Evolutionary conservation across 2,113 vertebrate species (phyloP).

Genomic region (Hoplias malabaricus): DNA sequence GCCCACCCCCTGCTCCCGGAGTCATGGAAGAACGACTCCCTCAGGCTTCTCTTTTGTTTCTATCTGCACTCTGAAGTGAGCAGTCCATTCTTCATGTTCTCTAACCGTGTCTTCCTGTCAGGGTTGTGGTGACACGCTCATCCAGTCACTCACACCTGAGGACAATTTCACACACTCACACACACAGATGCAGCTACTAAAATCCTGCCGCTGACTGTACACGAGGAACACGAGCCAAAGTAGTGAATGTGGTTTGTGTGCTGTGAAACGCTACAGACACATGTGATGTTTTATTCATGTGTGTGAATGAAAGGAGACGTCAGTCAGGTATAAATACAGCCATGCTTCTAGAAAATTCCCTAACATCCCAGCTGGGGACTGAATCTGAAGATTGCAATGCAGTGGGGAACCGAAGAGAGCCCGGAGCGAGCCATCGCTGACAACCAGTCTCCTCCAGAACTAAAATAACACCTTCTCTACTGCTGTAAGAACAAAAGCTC

Average conservation of each 20-base stretch:
- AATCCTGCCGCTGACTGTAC: too few species aligned
- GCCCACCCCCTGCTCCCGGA: too few species aligned
- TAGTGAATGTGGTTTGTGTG: neutral
- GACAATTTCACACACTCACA: too few species aligned
- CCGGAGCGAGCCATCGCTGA: neutral
- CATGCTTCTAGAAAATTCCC: neutral
- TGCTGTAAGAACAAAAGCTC: neutral
- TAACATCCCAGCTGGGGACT: neutral
- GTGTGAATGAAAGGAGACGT: neutral
- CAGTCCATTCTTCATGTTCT: too few species aligned
- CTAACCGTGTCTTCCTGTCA: too few species aligned
- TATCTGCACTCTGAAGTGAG: too few species aligned
- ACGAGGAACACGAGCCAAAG: too few species aligned
- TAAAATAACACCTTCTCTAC: neutral
- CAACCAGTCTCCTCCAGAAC: neutral
- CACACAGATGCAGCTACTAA: neutral
- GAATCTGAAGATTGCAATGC: neutral
- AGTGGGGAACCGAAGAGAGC: neutral
- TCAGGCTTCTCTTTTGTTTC: too few species aligned
- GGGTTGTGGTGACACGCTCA: too few species aligned
- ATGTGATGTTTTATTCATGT: constrained; percentile 4
- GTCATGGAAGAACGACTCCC: too few species aligned
- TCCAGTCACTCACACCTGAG: too few species aligned
- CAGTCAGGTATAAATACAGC: neutral
- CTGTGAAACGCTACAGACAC: neutral